A percentile compares a stretch with the other conserved stretches of the same genome.
Evolutionary conservation across 2,113 vertebrate species (phyloP).

Genomic region (Zeus faber): DNA sequence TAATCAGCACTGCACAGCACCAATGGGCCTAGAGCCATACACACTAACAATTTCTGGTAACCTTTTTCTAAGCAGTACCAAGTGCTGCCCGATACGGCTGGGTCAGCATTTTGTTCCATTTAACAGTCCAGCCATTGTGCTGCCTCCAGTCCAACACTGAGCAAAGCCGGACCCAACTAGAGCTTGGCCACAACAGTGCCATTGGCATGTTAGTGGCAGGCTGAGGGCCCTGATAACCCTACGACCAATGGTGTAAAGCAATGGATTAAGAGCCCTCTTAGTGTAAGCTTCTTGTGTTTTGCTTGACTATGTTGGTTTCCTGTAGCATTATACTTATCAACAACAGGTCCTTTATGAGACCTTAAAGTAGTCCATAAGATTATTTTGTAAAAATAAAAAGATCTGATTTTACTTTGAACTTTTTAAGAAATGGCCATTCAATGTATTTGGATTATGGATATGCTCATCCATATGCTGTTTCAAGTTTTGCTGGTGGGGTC

Average conservation of each 20-base stretch:
- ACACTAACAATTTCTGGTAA: constrained; percentile 29
- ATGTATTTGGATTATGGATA: no score
- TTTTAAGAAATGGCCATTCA: no score
- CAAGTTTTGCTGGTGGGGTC: no score
- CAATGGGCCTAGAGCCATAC: constrained; percentile 5
- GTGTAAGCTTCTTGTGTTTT: constrained; percentile 26
- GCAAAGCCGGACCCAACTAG: constrained; percentile 1
- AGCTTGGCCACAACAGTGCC: background rate
- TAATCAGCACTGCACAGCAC: constrained; percentile 31
- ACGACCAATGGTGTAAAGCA: constrained; percentile 22
- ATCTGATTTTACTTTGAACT: no score
- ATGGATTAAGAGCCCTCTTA: constrained; percentile 32
- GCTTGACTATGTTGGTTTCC: background rate
- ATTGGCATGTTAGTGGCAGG: constrained; percentile 31
- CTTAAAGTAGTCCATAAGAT: no score
- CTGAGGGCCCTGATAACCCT: constrained; percentile 22
- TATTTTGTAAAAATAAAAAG: no score
- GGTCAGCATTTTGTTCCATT: constrained; percentile 16
- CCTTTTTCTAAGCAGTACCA: constrained; percentile 19
- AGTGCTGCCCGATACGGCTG: constrained; percentile 20
- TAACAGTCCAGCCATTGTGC: constrained; percentile 7
- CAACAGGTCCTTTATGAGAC: no score
- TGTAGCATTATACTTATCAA: background rate
- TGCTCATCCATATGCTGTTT: no score
- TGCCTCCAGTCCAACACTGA: background rate